phyloP scores from a whole-genome alignment of 2,888 invertebrate species.

The Kryphioiulus occultus region DNA sequence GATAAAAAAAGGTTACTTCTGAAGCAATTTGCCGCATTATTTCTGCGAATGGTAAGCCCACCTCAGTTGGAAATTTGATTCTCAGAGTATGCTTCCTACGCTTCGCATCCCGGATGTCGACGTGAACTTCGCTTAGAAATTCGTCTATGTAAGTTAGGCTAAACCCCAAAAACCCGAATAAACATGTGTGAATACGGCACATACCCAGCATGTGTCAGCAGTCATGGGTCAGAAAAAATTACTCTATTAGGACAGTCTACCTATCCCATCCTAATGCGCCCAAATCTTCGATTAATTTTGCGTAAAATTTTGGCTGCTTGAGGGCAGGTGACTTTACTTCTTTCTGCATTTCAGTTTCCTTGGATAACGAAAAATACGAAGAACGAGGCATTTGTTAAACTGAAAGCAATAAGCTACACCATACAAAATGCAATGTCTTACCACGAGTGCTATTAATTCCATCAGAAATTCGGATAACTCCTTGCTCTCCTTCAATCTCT shows the following conservation, averaged over 20 bases:
- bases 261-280: conserved; percentile 49
- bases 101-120: conserved; percentile 39
- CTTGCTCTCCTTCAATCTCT: conserved; percentile 44
- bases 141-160: conserved; percentile 47
- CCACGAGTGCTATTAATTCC: conserved; percentile 45
- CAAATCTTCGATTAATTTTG: conserved; percentile 39
- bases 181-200: neutral
- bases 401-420: neutral
- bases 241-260: neutral
- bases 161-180: neutral
- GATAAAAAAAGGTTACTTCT: neutral
- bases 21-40: neutral
- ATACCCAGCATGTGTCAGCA: too few species aligned
- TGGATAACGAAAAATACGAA: neutral
- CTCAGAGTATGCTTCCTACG: conserved; percentile 54
- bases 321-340: neutral
- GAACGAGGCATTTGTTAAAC: neutral
- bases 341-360: conserved; percentile 41
- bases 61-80: conserved; percentile 54
- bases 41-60: neutral
- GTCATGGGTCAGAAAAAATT: too few species aligned
- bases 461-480: conserved; percentile 42
- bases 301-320: conserved; percentile 43
- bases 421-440: neutral
- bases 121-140: conserved; percentile 51